These are phyloP conservation scores for Drosophila seclusa DNA, from an alignment of 2,888 invertebrate species.

Conservation along the genomic window DNA sequence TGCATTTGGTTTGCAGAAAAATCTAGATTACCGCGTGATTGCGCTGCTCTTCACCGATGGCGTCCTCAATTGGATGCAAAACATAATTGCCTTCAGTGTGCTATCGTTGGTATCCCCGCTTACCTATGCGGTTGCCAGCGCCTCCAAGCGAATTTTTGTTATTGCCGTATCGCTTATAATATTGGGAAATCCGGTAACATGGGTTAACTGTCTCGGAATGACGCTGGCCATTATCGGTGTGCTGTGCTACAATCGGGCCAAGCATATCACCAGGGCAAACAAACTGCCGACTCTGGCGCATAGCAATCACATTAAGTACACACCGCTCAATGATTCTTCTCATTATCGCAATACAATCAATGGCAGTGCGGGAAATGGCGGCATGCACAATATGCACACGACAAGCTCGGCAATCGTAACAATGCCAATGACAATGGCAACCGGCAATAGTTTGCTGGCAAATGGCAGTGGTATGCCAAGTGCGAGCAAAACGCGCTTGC, in stretches of 20 bases:
- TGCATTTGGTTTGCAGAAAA: slow-evolving; percentile 83
- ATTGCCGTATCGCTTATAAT: slow-evolving; percentile 94
- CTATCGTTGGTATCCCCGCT: slow-evolving; percentile 96
- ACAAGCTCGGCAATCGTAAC: slow-evolving; percentile 42
- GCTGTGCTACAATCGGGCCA: slow-evolving; percentile 94
- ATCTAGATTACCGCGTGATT: slow-evolving; percentile 86
- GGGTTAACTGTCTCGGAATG: slow-evolving; percentile 95
- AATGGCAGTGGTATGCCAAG: slow-evolving; percentile 80
- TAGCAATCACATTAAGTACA: slow-evolving; percentile 84
- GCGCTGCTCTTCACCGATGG: slow-evolving; percentile 91
- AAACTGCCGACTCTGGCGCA: slow-evolving; percentile 85
- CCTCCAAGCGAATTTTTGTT: slow-evolving; percentile 96
- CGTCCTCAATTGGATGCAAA: slow-evolving; percentile 96
- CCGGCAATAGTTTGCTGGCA: slow-evolving; percentile 75
- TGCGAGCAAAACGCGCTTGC: slow-evolving; percentile 80
- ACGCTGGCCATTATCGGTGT: slow-evolving; percentile 95
- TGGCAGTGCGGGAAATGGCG: slow-evolving; percentile 61
- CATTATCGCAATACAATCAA: slow-evolving; percentile 72
- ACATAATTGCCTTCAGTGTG: slow-evolving; percentile 97
- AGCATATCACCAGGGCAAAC: slow-evolving; percentile 88
- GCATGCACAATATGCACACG: slow-evolving; percentile 46
- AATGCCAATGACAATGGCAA: slow-evolving; percentile 36
- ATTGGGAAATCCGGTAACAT: slow-evolving; percentile 95
- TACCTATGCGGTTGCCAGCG: slow-evolving; percentile 97
- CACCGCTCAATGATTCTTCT: slow-evolving; percentile 76